Evolutionary conservation across 2,797 vertebrate genomes (phyloP).

Genomic region (Gymnothorax reevesii): DNA sequence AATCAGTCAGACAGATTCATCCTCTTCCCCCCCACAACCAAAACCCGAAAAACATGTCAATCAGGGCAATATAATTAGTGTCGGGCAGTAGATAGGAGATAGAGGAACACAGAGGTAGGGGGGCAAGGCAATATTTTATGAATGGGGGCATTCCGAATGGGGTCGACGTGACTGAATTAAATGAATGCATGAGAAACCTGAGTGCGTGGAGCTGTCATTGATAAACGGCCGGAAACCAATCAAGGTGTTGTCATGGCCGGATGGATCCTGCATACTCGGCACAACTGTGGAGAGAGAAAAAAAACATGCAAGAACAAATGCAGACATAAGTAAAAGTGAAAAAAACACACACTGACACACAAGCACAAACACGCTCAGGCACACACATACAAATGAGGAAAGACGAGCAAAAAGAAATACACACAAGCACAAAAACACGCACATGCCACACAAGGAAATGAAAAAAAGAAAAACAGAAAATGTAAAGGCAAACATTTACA

Average conservation of each 20-base stretch:
- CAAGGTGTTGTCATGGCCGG: constrained; percentile 72
- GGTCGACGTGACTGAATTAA: not conserved
- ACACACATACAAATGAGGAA: not conserved
- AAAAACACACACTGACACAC: not conserved
- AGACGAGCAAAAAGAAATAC: not conserved
- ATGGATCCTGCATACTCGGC: constrained; percentile 81
- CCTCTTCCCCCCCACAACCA: constrained; percentile 47
- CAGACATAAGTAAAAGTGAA: not conserved
- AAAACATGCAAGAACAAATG: not conserved
- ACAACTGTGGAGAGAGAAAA: constrained; percentile 69
- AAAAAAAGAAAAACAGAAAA: no score
- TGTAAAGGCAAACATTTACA: no score
- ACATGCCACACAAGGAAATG: not conserved
- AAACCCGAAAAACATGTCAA: constrained; percentile 60
- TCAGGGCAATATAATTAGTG: constrained; percentile 65
- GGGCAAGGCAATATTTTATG: constrained; percentile 42
- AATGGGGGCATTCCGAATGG: not conserved
- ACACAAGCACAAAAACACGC: not conserved
- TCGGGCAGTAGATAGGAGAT: constrained; percentile 20
- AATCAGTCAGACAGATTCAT: constrained; percentile 62
- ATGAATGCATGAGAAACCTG: constrained; percentile 66
- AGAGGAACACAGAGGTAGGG: constrained; percentile 35
- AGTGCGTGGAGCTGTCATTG: constrained; percentile 51
- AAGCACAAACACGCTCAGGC: not conserved
- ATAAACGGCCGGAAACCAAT: constrained; percentile 64